Evolutionary conservation across 1,140 invertebrate genomes (phyloP), one percentile per base, ranked within the genome.

Genomic region (Campodea augens): DNA sequence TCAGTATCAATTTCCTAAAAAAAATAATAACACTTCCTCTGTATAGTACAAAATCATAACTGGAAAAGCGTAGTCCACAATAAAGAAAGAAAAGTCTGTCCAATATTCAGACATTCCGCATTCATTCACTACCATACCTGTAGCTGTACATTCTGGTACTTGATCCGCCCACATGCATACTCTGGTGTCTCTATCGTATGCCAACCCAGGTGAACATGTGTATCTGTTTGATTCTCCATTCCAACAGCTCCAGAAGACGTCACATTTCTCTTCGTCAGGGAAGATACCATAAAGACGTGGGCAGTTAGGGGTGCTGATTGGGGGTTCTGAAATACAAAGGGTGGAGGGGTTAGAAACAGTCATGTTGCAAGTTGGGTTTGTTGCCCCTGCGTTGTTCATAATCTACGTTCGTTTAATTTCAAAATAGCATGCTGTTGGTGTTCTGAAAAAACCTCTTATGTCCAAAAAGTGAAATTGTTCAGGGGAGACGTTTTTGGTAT

Each of bases 181-280:
- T 47, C 86, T 75, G 29, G 86, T 77, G 61, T 87, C 84, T 48
- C 83, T 74, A 67, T 92, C 87, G 65, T 92, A 93, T 50, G 88
- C 88, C 4, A 93, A 67, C 55, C 89, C 89, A 52, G 88, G 86
- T 54, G 86, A 87, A 69, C 89, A 93, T 60, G 90, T 84, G 60
- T 92, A 93, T 52, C 81, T 75, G 54, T 82, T 88, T 5, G 86
- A 77, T 62, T 91, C 87, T 29, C 88, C 89, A 64, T 89, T 89
- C 86, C 88, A 91, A 64, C 89, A 93, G 61, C 88, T 90, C 81
- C 86, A 92, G 77, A 92, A 93, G 1, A 84, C 80, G 60, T 88
- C 81, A 62, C 88, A 91, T 62, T 90, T 87, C 49, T 70, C 65
- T 19, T 80, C 78, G 59, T 92, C 87, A 45, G 85, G 61, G 73